Percentiles rank a stretch among this genome's conserved stretches.
phyloP scores from a whole-genome alignment of 2,888 invertebrate genomes.

The Diarsia brunnea region DNA sequence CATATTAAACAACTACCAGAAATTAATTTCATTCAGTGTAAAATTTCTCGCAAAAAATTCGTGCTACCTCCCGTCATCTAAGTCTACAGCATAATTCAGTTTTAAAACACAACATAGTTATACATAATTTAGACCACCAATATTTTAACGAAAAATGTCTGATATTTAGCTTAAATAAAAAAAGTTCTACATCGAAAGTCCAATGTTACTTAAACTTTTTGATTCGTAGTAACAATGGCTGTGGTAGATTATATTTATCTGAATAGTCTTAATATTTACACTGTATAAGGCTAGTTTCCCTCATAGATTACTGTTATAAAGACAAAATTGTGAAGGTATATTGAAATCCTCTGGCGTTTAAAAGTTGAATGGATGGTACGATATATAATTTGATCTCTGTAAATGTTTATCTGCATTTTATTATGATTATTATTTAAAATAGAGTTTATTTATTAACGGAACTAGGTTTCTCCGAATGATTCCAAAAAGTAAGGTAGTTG shows the following conservation, averaged over 20 bases:
- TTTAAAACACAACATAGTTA: slow-evolving; percentile 2
- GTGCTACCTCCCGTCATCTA: not conserved
- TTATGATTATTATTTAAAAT: slow-evolving; percentile 66
- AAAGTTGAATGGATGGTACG: slow-evolving; percentile 58
- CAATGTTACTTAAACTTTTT: slow-evolving; percentile 76
- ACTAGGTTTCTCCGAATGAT: slow-evolving; percentile 66
- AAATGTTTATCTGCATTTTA: slow-evolving; percentile 70
- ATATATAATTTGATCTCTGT: slow-evolving; percentile 73
- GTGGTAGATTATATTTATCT: slow-evolving; percentile 68
- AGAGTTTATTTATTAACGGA: slow-evolving; percentile 69
- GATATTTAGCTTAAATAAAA: slow-evolving; percentile 39
- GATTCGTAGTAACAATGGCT: slow-evolving; percentile 77
- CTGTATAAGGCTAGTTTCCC: slow-evolving; percentile 38
- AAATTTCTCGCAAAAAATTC: not conserved
- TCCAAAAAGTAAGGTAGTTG: slow-evolving; percentile 69
- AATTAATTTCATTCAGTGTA: not conserved
- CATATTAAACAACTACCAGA: no score
- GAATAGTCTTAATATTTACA: slow-evolving; percentile 38
- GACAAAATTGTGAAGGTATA: slow-evolving; percentile 52
- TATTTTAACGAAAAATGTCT: slow-evolving; percentile 26
- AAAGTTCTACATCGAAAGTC: slow-evolving; percentile 66
- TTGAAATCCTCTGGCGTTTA: slow-evolving; percentile 33
- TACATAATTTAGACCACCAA: not conserved
- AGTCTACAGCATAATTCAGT: not conserved
- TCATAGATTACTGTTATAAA: slow-evolving; percentile 45